Conservation (phyloP, 53 echinoderm and acorn worm species). For the Apostichopus leukothele region DNA sequence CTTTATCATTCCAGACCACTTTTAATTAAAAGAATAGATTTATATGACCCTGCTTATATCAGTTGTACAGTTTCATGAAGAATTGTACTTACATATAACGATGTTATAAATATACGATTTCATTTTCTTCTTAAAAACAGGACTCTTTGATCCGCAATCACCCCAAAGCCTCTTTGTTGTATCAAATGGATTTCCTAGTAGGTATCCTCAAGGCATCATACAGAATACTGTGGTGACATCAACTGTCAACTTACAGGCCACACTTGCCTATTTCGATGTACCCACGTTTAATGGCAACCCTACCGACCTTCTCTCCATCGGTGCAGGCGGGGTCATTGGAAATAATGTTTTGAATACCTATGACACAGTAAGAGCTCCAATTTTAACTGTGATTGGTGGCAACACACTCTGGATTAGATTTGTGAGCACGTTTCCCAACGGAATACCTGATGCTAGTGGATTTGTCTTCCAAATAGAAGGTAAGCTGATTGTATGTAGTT, state of each 20-base stretch:
- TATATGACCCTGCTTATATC: too few relatives aligned
- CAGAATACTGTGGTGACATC: background rate
- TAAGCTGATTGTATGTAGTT: background rate
- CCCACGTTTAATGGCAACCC: too few relatives aligned
- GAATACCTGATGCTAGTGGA: background rate
- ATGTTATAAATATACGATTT: too few relatives aligned
- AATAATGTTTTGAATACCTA: background rate
- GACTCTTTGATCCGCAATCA: too few relatives aligned
- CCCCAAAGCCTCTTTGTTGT: background rate
- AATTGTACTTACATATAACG: too few relatives aligned
- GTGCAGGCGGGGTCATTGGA: background rate
- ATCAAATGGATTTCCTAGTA: background rate
- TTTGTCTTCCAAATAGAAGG: background rate
- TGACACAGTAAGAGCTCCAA: background rate
- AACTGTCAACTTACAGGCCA: background rate
- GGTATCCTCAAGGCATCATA: background rate
- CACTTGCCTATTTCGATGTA: background rate
- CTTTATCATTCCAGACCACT: too few relatives aligned
- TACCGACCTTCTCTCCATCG: background rate
- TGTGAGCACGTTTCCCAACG: background rate
- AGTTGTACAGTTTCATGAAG: too few relatives aligned
- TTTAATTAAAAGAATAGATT: too few relatives aligned
- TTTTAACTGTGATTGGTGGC: background rate
- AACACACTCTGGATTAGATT: conserved; percentile 12
- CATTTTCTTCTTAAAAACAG: too few relatives aligned